Evolutionary conservation across 2,888 invertebrate species (phyloP).

Genomic region (Epistrophe grossulariae): DNA sequence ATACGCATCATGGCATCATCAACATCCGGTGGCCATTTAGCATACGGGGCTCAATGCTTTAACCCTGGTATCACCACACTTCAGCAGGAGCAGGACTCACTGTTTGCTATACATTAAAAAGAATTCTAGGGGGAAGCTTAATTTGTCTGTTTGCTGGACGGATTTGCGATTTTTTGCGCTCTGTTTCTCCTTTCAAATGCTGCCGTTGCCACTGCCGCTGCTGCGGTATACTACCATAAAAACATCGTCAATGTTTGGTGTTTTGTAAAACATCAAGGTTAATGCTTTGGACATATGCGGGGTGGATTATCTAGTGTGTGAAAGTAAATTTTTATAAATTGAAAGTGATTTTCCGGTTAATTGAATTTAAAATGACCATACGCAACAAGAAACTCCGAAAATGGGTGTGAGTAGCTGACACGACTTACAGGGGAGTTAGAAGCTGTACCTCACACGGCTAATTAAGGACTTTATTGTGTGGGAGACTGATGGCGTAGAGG

Average conservation of each 20-base stretch:
- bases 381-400: constrained; percentile 16
- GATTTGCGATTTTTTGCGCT: constrained; percentile 62
- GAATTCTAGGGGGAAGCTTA: constrained; percentile 67
- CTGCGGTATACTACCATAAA: constrained; percentile 17
- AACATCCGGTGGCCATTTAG: constrained; percentile 72
- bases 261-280: constrained; percentile 76
- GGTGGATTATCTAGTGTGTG: constrained; percentile 76
- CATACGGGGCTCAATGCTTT: constrained; percentile 59
- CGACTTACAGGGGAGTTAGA: not conserved
- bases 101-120: constrained; percentile 34
- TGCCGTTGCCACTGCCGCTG: not conserved
- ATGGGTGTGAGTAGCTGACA: constrained; percentile 4
- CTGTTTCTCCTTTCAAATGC: constrained; percentile 46
- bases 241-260: constrained; percentile 65
- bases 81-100: constrained; percentile 16
- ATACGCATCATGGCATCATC: constrained; percentile 70
- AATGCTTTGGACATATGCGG: constrained; percentile 75
- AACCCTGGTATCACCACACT: constrained; percentile 45
- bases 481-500: not conserved
- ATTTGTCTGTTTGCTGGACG: constrained; percentile 75
- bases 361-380: constrained; percentile 82
- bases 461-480: constrained; percentile 38
- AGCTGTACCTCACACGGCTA: not conserved
- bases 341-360: constrained; percentile 83
- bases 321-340: constrained; percentile 78